Evolutionary conservation across 2,797 vertebrate genomes (phyloP), one percentile per base, ranked within the genome.

Genomic region (Darevskia mixta): DNA sequence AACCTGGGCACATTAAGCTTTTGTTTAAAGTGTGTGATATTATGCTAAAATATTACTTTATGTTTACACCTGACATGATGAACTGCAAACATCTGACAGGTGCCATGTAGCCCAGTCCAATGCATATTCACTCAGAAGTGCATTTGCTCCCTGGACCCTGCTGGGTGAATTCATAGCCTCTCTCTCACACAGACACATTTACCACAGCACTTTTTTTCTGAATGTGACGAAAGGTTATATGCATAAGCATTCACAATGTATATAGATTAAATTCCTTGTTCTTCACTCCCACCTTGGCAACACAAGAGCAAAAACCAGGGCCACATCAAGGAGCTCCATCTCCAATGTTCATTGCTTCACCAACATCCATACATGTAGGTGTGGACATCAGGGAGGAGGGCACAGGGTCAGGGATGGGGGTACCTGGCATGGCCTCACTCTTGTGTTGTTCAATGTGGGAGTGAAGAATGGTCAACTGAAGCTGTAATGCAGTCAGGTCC

Each of bases 1-100:
- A 92, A 72, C 5, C 6, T 9, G 1, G 29, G 9, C 18, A 32
- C 13, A 58, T 64, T 66, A 61, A 35, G 32, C 13, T 79, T 92
- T 85, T 85, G 45, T 90, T 87, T 45, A 61, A 75, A 73, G 41
- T 43, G 5, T 61, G 18, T 61, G 79, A 20, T 69, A 41, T 18
- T 87, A 85, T 76, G 10, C 45, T 82, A 66, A 72, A 7, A 85
- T 43, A 35, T 79, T 64, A 45, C 18, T 79, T 69, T 83, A n/a
- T 83, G 11, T 77, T 78, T 41, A 69, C 25, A 55, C 27, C 45
- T 79, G 29, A 61, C 11, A 15, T 83, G 27, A 83, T 69, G 45
- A 8, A n/a, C n/a, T 77, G 17, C 32, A 78, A 64, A 78, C 25
- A 38, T 69, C 45, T 76, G 72, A 66, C 55, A 84, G 38, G 61